Percentiles rank a stretch among this genome's conserved stretches.
phyloP scores from a whole-genome alignment of 2,113 vertebrate genomes.

The Triplophysa rosa region DNA sequence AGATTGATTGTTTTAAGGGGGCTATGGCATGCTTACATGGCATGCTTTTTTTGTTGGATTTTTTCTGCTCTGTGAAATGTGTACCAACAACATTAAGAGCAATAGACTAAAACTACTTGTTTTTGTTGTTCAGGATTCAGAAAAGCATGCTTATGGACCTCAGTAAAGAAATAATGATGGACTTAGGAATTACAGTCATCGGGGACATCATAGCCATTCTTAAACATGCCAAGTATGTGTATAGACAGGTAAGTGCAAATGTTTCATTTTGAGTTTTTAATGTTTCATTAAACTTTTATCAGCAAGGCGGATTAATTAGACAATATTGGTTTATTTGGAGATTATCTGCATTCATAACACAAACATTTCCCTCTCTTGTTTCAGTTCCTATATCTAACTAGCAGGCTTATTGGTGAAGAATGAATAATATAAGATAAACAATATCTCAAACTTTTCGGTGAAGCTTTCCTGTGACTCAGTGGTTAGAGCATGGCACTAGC shows the following conservation, averaged over 20 bases:
- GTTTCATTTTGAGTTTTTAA: too few species aligned
- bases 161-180: constrained; percentile 94
- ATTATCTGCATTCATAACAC: too few species aligned
- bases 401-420: too few species aligned
- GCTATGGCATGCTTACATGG: background rate
- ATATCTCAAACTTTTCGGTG: background rate
- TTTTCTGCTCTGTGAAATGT: background rate
- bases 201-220: constrained; percentile 93
- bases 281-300: too few species aligned
- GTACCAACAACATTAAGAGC: background rate
- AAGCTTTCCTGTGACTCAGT: too few species aligned
- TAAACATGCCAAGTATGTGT: constrained; percentile 90
- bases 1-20: too few species aligned
- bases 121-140: constrained; percentile 78
- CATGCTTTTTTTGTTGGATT: background rate
- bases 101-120: background rate
- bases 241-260: constrained; percentile 81
- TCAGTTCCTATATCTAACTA: too few species aligned
- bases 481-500: too few species aligned
- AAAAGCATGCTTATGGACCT: constrained; percentile 95
- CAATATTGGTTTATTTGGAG: too few species aligned
- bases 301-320: too few species aligned
- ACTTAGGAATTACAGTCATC: constrained; percentile 88
- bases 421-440: background rate
- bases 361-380: too few species aligned